Evolutionary conservation across 1,140 invertebrate species (phyloP).

Genomic region (Sitobion miscanthi): DNA sequence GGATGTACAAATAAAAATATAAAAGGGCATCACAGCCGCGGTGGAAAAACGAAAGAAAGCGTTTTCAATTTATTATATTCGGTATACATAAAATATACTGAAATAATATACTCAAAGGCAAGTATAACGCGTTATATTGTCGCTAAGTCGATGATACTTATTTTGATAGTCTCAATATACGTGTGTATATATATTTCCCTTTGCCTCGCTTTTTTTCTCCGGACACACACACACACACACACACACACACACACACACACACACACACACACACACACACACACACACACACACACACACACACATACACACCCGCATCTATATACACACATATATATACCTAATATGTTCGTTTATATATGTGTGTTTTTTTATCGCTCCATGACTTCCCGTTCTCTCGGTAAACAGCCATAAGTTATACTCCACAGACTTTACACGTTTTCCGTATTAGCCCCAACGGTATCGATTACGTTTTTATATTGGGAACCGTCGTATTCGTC

Average conservation of each 20-base stretch:
- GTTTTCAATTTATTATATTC: constrained; percentile 51
- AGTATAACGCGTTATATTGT: constrained; percentile 39
- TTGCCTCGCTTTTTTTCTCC: not conserved
- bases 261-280: no score
- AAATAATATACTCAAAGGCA: constrained; percentile 43
- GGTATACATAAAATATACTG: constrained; percentile 22
- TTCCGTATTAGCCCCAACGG: constrained; percentile 46
- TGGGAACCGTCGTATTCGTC: not conserved
- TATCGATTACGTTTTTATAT: constrained; percentile 54
- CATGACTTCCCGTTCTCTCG: constrained; percentile 54
- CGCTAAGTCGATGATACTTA: constrained; percentile 53
- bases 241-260: not conserved
- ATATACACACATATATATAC: not conserved
- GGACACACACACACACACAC: not conserved
- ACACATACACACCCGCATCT: not conserved
- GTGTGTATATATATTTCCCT: constrained; percentile 2
- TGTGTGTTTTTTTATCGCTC: constrained; percentile 52
- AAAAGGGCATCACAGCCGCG: not conserved
- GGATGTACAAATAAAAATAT: constrained; percentile 40
- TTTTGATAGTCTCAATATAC: constrained; percentile 45
- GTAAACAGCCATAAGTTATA: constrained; percentile 56
- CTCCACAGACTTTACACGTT: constrained; percentile 53
- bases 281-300: not conserved
- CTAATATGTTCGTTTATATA: not conserved
- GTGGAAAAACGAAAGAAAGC: constrained; percentile 35